Evolutionary conservation across 92 coral and sea anemone species (phyloP).

Genomic region (Epizoanthus scotinus): DNA sequence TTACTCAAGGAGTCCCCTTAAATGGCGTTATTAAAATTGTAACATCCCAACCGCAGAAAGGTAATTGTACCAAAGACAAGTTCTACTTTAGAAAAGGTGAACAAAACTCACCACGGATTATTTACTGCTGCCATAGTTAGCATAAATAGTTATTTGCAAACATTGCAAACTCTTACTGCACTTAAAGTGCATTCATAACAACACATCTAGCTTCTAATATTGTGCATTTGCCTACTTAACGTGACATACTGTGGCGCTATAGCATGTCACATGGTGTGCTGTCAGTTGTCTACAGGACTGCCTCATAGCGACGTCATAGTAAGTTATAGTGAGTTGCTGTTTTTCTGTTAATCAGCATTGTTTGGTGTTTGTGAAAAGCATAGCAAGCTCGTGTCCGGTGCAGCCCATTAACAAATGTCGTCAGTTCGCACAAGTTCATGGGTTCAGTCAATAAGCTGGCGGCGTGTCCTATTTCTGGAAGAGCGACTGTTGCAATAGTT

Average conservation of each 20-base stretch:
- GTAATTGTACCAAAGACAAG: not conserved
- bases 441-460: constrained; percentile 7
- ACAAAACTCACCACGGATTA: not conserved
- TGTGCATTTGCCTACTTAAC: not conserved
- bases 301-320: too few species aligned
- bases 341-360: not conserved
- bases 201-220: not conserved
- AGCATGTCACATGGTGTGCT: not conserved
- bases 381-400: not conserved
- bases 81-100: not conserved
- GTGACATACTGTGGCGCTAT: not conserved
- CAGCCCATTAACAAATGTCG: not conserved
- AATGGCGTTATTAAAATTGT: not conserved
- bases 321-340: too few species aligned
- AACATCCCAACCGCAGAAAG: not conserved
- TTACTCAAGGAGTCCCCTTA: not conserved
- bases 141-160: not conserved
- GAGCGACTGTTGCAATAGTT: constrained; percentile 40
- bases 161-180: not conserved
- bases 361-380: not conserved
- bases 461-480: constrained; percentile 39
- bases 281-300: not conserved
- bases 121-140: too few species aligned
- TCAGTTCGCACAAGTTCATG: constrained; percentile 1
- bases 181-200: not conserved